These are phyloP conservation scores for Euura saliciscinereae DNA, from an alignment of 1,140 invertebrate species.

Conservation along the genomic window DNA sequence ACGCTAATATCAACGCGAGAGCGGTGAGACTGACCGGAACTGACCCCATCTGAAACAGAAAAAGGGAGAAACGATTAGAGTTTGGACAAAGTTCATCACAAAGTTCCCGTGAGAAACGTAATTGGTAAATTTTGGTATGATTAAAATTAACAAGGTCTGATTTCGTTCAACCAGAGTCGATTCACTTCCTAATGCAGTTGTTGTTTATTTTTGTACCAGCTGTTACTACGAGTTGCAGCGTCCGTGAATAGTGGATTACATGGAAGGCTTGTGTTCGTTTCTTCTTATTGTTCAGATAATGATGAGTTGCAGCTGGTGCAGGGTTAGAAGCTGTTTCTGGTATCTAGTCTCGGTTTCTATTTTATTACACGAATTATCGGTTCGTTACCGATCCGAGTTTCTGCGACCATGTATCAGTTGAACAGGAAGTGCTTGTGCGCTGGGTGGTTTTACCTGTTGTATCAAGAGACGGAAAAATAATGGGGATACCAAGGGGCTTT, in stretches of 20 bases:
- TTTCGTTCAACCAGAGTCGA: too few species aligned
- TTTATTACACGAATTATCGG: constrained; percentile 1
- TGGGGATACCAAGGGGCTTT: not conserved
- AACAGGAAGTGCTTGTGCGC: constrained; percentile 1
- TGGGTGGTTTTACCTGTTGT: not conserved
- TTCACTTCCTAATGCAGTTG: too few species aligned
- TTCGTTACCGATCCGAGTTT: constrained; percentile 1
- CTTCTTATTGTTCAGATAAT: too few species aligned
- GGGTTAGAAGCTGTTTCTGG: not conserved
- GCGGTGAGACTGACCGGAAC: not conserved
- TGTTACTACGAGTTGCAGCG: too few species aligned
- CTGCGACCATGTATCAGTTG: not conserved
- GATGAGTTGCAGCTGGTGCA: not conserved
- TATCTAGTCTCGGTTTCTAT: not conserved
- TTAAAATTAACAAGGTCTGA: too few species aligned
- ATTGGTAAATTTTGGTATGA: too few species aligned
- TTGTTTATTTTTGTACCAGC: too few species aligned
- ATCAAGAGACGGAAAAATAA: not conserved
- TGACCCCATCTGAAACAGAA: not conserved
- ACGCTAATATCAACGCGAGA: not conserved
- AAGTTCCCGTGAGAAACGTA: too few species aligned
- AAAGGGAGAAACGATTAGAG: too few species aligned
- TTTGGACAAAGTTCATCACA: too few species aligned
- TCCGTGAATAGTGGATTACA: too few species aligned
- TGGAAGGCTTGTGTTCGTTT: too few species aligned